These are phyloP conservation scores for Araneus ventricosus DNA, from an alignment of 1,140 invertebrate genomes.

Conservation along the genomic window DNA sequence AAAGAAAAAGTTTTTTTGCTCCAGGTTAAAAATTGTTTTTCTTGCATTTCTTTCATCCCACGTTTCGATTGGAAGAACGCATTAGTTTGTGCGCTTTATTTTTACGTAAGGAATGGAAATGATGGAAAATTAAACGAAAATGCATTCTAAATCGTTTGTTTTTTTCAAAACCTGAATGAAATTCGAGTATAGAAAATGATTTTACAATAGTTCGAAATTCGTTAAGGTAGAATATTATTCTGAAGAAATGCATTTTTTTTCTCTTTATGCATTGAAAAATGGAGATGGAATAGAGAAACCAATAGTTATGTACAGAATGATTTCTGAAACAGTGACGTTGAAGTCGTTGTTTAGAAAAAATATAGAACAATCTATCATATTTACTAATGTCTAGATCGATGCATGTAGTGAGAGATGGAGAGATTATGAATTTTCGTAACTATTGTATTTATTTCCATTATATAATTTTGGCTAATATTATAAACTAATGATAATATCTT, in stretches of 20 bases:
- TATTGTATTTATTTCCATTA: too few relatives aligned
- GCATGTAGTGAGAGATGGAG: too few relatives aligned
- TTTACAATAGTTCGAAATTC: slow-evolving; percentile 50
- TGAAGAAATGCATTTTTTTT: not conserved
- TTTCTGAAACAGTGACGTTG: not conserved
- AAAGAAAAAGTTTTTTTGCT: not conserved
- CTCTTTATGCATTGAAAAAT: not conserved
- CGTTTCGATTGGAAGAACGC: not conserved
- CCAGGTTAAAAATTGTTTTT: not conserved
- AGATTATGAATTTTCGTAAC: too few relatives aligned
- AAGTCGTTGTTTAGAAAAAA: not conserved
- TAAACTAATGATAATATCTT: too few relatives aligned
- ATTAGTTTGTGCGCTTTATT: not conserved
- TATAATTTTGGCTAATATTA: too few relatives aligned
- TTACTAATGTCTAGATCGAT: not conserved
- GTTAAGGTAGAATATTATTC: slow-evolving; percentile 11
- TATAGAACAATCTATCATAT: not conserved
- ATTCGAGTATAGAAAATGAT: slow-evolving; percentile 31
- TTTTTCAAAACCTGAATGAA: not conserved
- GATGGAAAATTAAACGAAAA: slow-evolving; percentile 50
- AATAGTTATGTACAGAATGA: not conserved
- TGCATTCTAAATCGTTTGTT: slow-evolving; percentile 22
- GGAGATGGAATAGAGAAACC: not conserved
- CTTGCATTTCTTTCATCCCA: not conserved
- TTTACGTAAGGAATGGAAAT: slow-evolving; percentile 4